Percentiles rank a stretch among this genome's conserved stretches.
Evolutionary conservation across 2,888 invertebrate genomes (phyloP).

Genomic region (Stenodema calcarata): DNA sequence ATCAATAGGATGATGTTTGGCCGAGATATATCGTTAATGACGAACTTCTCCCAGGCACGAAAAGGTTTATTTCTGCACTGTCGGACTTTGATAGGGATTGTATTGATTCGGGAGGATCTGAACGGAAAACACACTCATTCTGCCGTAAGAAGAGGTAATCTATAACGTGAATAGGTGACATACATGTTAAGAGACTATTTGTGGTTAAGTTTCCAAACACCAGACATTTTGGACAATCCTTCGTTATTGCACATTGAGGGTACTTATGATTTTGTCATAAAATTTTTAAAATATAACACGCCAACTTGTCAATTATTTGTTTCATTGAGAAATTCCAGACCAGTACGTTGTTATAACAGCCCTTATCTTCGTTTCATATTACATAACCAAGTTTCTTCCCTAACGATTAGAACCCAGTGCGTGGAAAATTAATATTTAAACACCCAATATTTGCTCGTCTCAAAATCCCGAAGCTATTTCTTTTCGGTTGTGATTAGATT

Average conservation of each 20-base stretch:
- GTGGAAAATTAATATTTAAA: background rate
- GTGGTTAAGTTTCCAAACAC: background rate
- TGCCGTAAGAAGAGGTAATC: background rate
- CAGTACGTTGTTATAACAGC: too few species aligned
- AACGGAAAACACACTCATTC: too few species aligned
- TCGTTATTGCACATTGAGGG: too few species aligned
- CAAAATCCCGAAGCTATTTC: background rate
- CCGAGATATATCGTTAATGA: background rate
- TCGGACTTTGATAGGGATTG: background rate
- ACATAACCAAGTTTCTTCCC: background rate
- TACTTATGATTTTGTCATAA: too few species aligned
- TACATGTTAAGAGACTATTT: background rate
- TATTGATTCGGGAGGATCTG: background rate
- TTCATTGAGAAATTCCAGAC: too few species aligned
- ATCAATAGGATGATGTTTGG: slow-evolving; percentile 8
- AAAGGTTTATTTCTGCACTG: background rate
- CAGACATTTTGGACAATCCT: too few species aligned
- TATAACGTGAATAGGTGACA: too few species aligned
- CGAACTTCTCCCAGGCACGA: background rate
- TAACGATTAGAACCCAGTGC: background rate
- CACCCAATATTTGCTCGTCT: background rate
- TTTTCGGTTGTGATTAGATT: background rate
- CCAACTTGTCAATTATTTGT: too few species aligned
- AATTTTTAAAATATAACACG: too few species aligned
- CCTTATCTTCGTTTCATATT: background rate